phyloP scores from a whole-genome alignment of 2,797 vertebrate species.

The Liasis olivaceus region DNA sequence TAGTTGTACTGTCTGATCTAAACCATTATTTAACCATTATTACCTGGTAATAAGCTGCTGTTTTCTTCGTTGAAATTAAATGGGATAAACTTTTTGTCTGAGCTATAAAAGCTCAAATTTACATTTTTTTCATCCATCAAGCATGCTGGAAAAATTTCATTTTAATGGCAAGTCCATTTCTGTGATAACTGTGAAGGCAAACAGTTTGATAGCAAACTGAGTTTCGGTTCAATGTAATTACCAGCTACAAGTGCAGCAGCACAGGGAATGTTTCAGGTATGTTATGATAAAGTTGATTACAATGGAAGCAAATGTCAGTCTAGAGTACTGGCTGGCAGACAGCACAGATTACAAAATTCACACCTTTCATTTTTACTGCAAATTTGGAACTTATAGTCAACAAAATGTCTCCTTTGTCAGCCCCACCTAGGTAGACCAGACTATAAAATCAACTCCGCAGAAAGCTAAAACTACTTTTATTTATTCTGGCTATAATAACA shows the following conservation, averaged over 20 bases:
- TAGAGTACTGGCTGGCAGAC: not conserved
- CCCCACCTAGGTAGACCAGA: too few relatives aligned
- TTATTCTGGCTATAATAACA: too few relatives aligned
- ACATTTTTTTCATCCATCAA: not conserved
- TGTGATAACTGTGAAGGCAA: slow-evolving; percentile 24
- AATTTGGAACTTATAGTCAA: not conserved
- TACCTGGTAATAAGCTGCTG: not conserved
- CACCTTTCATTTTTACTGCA: not conserved
- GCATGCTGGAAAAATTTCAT: slow-evolving; percentile 19
- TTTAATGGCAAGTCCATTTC: slow-evolving; percentile 37
- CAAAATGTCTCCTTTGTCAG: not conserved
- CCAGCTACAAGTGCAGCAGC: not conserved
- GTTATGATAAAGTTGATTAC: slow-evolving; percentile 23
- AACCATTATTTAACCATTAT: not conserved
- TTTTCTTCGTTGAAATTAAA: slow-evolving; percentile 10
- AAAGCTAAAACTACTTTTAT: too few relatives aligned
- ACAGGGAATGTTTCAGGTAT: slow-evolving; percentile 1
- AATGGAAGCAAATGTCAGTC: slow-evolving; percentile 5
- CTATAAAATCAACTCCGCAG: too few relatives aligned
- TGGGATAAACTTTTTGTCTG: slow-evolving; percentile 23
- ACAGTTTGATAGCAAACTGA: slow-evolving; percentile 14
- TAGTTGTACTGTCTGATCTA: slow-evolving; percentile 1
- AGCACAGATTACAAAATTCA: not conserved
- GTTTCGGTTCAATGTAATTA: slow-evolving; percentile 30
- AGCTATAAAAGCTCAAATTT: slow-evolving; percentile 25